These are phyloP conservation scores for Embidobia sp. DNA, from an alignment of 2,888 invertebrate species.

Conservation along the genomic window DNA sequence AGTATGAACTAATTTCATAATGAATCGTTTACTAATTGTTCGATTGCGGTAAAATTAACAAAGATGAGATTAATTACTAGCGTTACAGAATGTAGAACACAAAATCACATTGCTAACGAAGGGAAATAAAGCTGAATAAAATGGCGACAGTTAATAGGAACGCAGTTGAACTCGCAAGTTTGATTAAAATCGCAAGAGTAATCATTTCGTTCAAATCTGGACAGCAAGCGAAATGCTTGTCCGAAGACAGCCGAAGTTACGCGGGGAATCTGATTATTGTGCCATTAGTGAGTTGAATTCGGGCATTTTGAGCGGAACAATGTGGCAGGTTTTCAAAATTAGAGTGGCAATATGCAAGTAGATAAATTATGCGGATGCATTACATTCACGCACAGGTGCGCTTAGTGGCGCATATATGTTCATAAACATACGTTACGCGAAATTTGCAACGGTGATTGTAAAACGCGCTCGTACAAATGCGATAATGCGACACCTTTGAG, in stretches of 20 bases:
- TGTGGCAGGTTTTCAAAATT: conserved; percentile 62
- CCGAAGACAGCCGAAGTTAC: conserved; percentile 18
- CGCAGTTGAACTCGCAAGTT: no score
- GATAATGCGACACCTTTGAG: conserved; percentile 35
- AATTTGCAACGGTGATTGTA: conserved; percentile 54
- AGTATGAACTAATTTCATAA: no score
- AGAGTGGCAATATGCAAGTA: conserved; percentile 68
- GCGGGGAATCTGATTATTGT: conserved; percentile 52
- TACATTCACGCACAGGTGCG: conserved; percentile 61
- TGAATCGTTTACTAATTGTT: no score
- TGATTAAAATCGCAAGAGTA: no score
- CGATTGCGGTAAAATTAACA: no score
- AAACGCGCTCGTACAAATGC: conserved; percentile 23
- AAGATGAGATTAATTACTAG: no score
- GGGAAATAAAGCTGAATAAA: no score
- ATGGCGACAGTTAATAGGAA: no score
- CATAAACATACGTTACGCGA: conserved; percentile 47
- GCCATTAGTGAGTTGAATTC: conserved; percentile 58
- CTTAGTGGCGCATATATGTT: conserved; percentile 53
- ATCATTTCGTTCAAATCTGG: no score
- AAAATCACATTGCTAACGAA: no score
- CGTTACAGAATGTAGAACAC: no score
- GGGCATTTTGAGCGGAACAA: conserved; percentile 44
- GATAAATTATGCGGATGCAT: conserved; percentile 66
- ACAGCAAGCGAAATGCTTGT: neutral